Conservation (phyloP, 1,140 invertebrate species). For the Leptopilina boulardi region DNA sequence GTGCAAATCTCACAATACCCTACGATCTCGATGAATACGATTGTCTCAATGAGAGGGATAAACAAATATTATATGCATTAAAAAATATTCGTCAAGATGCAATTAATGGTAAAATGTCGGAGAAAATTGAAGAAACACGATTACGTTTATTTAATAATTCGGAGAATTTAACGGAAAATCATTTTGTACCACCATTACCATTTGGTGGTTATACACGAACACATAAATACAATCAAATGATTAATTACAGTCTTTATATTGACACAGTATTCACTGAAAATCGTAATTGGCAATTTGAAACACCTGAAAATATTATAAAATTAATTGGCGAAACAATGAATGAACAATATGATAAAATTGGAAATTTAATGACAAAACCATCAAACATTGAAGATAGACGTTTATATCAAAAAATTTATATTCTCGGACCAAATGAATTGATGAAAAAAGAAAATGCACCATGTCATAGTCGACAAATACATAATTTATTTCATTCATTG, state of each 20-base stretch:
- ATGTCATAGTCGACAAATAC: not conserved
- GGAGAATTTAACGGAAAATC: not conserved
- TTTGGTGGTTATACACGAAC: constrained; percentile 43
- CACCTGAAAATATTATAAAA: constrained; percentile 27
- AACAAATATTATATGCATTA: constrained; percentile 58
- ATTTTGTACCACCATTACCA: constrained; percentile 62
- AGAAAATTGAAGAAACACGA: constrained; percentile 50
- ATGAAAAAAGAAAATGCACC: not conserved
- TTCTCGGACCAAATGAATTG: constrained; percentile 16
- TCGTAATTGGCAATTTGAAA: constrained; percentile 41
- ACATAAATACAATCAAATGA: constrained; percentile 32
- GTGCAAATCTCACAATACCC: constrained; percentile 58
- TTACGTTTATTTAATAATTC: constrained; percentile 61
- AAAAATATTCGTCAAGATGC: constrained; percentile 39
- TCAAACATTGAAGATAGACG: not conserved
- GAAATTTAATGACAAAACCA: constrained; percentile 14
- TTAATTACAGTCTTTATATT: constrained; percentile 50
- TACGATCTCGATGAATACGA: constrained; percentile 45
- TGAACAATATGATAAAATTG: constrained; percentile 57
- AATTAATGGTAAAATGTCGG: constrained; percentile 11
- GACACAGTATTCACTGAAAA: constrained; percentile 41
- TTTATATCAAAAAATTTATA: constrained; percentile 16
- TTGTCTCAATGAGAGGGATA: constrained; percentile 54
- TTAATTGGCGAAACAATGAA: constrained; percentile 43
- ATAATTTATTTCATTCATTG: not conserved